A percentile compares a stretch with the other conserved stretches of the same genome.
These are phyloP conservation scores for Trematocara macrostoma DNA, from an alignment of 2,113 vertebrate genomes.

Conservation along the genomic window DNA sequence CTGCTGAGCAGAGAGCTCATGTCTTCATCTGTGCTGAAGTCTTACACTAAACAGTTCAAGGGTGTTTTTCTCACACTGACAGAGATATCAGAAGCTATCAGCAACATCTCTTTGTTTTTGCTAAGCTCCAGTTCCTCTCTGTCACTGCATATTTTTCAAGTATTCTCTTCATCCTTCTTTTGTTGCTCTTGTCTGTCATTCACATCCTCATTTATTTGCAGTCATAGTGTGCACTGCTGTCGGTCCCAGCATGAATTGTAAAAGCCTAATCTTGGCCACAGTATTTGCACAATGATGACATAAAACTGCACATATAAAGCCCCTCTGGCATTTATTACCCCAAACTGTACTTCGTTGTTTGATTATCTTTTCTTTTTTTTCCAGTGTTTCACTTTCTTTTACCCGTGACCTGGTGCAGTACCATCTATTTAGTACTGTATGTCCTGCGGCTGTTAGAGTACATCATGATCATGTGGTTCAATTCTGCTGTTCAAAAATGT, in stretches of 20 bases:
- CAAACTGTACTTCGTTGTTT: background rate
- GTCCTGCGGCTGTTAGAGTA: background rate
- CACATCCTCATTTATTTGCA: background rate
- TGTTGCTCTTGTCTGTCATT: background rate
- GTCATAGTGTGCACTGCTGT: conserved; percentile 4
- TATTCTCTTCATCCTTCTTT: background rate
- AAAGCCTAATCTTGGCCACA: conserved; percentile 13
- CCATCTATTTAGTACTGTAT: background rate
- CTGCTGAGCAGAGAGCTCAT: background rate
- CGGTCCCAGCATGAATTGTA: conserved; percentile 13
- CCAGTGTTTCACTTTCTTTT: background rate
- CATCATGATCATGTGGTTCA: background rate
- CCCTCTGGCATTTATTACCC: background rate
- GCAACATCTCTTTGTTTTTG: conserved; percentile 5
- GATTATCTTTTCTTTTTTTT: background rate
- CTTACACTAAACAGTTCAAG: conserved; percentile 11
- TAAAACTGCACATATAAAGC: background rate
- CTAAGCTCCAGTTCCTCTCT: background rate
- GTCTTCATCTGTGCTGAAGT: background rate
- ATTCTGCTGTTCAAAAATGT: background rate
- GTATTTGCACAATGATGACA: background rate
- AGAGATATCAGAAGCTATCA: conserved; percentile 16
- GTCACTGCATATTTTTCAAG: conserved; percentile 2
- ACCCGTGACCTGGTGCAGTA: background rate
- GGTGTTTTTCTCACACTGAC: conserved; percentile 2